Percentiles rank a stretch among this genome's conserved stretches.
These are phyloP conservation scores for Pagrus major DNA, from an alignment of 2,113 vertebrate genomes.

Conservation along the genomic window DNA sequence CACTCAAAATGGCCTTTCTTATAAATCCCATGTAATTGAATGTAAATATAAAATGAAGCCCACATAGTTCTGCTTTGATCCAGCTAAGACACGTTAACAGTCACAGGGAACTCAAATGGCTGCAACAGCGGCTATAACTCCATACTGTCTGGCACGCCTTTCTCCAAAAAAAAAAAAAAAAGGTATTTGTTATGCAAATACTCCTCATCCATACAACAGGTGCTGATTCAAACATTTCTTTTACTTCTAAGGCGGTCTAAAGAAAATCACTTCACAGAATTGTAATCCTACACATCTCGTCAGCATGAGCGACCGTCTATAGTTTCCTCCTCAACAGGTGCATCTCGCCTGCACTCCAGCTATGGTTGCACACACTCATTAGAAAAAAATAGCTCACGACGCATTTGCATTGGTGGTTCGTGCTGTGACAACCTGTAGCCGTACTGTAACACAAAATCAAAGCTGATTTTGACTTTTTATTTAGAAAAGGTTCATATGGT, in stretches of 20 bases:
- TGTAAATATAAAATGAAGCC: neutral
- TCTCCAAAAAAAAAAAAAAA: neutral
- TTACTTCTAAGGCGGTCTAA: fast-evolving
- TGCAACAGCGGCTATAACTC: neutral
- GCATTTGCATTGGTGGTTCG: neutral
- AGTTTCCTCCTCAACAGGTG: slow-evolving; percentile 47
- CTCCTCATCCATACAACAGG: neutral
- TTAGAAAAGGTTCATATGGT: neutral
- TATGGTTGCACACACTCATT: neutral
- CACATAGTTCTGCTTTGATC: neutral
- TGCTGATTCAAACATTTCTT: neutral
- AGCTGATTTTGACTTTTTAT: neutral
- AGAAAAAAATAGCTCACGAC: slow-evolving; percentile 25
- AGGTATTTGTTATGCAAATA: slow-evolving; percentile 19
- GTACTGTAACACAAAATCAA: neutral
- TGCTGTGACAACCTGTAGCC: neutral
- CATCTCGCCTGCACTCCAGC: slow-evolving; percentile 5
- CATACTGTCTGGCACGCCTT: neutral
- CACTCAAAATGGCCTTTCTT: neutral
- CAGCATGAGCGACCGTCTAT: neutral
- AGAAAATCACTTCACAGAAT: neutral
- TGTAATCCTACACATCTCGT: neutral
- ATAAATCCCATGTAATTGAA: neutral
- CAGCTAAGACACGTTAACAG: neutral
- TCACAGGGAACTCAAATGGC: neutral